Base-by-base conservation (phyloP, 2,888 invertebrate genomes). In the Ornithoptera priamus region DNA sequence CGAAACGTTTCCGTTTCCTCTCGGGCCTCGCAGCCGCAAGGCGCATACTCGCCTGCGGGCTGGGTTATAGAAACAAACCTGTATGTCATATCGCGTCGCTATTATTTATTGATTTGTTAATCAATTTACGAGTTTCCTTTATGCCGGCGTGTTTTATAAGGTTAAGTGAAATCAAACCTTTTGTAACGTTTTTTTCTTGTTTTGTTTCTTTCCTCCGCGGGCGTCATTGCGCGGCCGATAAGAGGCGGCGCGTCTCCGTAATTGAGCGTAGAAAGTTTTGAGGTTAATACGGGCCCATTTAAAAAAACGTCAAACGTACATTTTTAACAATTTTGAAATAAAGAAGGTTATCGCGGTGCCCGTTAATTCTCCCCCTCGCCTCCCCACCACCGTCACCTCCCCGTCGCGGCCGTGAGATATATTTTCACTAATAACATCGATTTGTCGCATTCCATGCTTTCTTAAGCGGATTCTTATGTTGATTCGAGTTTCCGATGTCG, bases 21-120 rank as follows among this genome's bases (percentile, higher is more conserved):
- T 67, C 42, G 60, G 63, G 39, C 60, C 56, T 56, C 53, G 56
- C 42, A 42, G 46, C 2, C 12, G 65, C 76, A 78, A 63, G 68
- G 73, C 56, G 64, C 63, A 75, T 63, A 72, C 58, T 75, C 56
- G 73, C 70, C 20, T 74, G 65, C 39, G 39, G 39, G 39, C 39
- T 5, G 7, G 39, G 39, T 10, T 7, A 10, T 39, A 39, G 1
- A 39, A 39, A 39, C 8, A 39, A 30, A 30, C 73, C 62, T 68
- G 70, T 72, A 73, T 75, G 75, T 75, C 74, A 74, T 75, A 77
- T 75, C 72, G 70, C 73, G 74, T 73, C 75, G 75, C 74, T 80
- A 83, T 86, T 83, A 86, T 89, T 88, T 89, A 89, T 88, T 81
- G 87, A 81, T 87, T 86, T 84, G 89, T 87, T 87, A 89, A 89